Percentiles rank a stretch among this genome's conserved stretches.
Evolutionary conservation across 2,888 invertebrate genomes (phyloP).

Genomic region (Conops quadrifasciatus): DNA sequence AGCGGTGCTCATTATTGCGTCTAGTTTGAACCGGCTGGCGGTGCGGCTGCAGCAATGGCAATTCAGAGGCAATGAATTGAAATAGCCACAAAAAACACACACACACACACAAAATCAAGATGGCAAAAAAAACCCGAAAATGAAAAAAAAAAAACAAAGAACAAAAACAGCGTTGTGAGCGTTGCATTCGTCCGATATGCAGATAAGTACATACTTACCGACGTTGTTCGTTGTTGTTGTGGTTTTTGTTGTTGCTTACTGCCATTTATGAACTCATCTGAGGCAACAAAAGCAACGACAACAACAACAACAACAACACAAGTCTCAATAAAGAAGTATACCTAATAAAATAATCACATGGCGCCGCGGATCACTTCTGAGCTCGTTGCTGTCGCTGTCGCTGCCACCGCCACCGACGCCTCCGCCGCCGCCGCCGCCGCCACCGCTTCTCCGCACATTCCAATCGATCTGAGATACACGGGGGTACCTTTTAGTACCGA

Average conservation of each 20-base stretch:
- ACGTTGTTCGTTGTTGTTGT: conserved; percentile 20
- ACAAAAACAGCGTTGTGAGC: background rate
- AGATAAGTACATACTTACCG: background rate
- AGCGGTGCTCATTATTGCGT: background rate
- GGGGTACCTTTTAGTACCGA: too few relatives aligned
- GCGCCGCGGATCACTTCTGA: conserved; percentile 20
- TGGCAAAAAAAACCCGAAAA: background rate
- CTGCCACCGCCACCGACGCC: background rate
- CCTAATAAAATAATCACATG: conserved; percentile 27
- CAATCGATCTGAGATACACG: conserved; percentile 10
- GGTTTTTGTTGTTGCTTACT: conserved; percentile 33
- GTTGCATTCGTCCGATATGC: conserved; percentile 26
- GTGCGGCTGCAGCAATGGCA: background rate
- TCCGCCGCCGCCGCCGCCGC: background rate
- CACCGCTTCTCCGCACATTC: conserved; percentile 3
- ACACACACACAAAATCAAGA: background rate
- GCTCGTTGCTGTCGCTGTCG: background rate
- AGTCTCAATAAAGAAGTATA: conserved; percentile 1
- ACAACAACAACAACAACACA: background rate
- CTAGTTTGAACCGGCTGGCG: background rate
- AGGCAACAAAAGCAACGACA: conserved; percentile 16
- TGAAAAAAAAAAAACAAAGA: background rate
- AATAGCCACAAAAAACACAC: background rate
- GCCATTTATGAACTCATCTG: conserved; percentile 42
- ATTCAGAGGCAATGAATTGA: background rate